Conservation (phyloP, 2,113 vertebrate genomes). For the Herpailurus yagouaroundi region DNA sequence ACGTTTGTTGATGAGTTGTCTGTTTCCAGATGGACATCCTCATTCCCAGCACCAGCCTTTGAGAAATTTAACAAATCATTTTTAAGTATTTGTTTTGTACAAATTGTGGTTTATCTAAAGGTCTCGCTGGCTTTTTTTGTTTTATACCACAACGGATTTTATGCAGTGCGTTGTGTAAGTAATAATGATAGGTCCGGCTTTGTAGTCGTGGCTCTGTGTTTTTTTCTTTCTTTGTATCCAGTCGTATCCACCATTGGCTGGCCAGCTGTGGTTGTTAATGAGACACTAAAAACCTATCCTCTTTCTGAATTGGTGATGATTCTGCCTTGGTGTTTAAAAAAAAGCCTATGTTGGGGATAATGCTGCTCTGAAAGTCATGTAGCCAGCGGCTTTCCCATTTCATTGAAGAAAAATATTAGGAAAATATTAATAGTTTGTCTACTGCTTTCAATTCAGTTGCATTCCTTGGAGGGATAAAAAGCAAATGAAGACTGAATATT, state of each 20-base stretch:
- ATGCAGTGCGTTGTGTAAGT: not conserved
- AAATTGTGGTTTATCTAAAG: slow-evolving; percentile 28
- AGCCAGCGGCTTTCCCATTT: slow-evolving; percentile 30
- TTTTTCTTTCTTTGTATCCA: slow-evolving; percentile 48
- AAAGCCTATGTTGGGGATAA: not conserved
- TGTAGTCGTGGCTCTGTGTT: slow-evolving; percentile 44
- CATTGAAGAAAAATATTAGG: not conserved
- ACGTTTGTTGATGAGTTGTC: slow-evolving; percentile 75
- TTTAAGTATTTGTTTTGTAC: slow-evolving; percentile 55
- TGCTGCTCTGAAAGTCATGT: not conserved
- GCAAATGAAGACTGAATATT: not conserved
- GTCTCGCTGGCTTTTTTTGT: not conserved
- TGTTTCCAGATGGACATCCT: slow-evolving; percentile 83
- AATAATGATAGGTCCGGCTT: slow-evolving; percentile 52
- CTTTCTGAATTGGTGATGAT: slow-evolving; percentile 7
- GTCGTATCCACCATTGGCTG: not conserved
- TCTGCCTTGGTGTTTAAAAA: slow-evolving; percentile 32
- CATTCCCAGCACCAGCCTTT: slow-evolving; percentile 77
- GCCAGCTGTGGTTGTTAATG: slow-evolving; percentile 7
- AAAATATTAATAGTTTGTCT: slow-evolving; percentile 44
- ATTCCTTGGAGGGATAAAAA: not conserved
- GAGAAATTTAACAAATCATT: slow-evolving; percentile 67
- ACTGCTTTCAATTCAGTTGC: slow-evolving; percentile 1
- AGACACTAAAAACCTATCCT: slow-evolving; percentile 12
- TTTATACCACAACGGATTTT: slow-evolving; percentile 45